Evolutionary conservation across 2,888 invertebrate genomes (phyloP), one percentile per base, ranked within the genome.

Genomic region (Dysmachus trigonus): DNA sequence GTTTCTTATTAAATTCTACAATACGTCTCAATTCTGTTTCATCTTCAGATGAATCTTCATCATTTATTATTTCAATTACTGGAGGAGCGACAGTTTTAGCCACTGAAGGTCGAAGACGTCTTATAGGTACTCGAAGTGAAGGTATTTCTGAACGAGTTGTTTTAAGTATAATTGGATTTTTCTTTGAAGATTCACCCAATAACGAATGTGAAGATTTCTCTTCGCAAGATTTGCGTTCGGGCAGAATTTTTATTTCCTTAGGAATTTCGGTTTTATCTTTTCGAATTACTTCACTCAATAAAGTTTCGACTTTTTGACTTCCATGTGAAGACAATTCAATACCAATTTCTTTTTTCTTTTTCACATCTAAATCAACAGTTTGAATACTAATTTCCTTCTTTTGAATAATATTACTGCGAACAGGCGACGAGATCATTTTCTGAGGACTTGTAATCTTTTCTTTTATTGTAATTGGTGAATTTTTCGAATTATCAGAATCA

Each of bases 401-500:
- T 33, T 85, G 73, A 1, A 15, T n/a, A 30, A 18, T 13, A 47
- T 74, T 47, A 35, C 31, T 51, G 7, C 38, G 22, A 15, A 18
- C 18, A 18, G 18, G 18, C 7, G 41, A 8, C 7, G 41, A 8
- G 5, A 27, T 13, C 27, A 7, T 62, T 10, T 62, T 62, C 22
- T 83, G 38, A 53, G 72, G 10, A 35, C 33, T 83, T 18, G 10
- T 31, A 0, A n/a, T 77, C 35, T 85, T 71, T 62, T 85, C 85
- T 33, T 53, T 81, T 1, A 85, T 76, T 33, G 53, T 76, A 51
- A 51, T 51, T 27, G 74, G 72, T 22, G 47, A 83, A 30, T 33
- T 30, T 53, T 85, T 38, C 13, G 77, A 77, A 71, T 81, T 86
- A 18, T 85, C 85, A 0, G 86, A 85, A 73, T 87, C 87, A 8